phyloP scores from a whole-genome alignment of 2,113 vertebrate genomes.

The Xenopus borealis region DNA sequence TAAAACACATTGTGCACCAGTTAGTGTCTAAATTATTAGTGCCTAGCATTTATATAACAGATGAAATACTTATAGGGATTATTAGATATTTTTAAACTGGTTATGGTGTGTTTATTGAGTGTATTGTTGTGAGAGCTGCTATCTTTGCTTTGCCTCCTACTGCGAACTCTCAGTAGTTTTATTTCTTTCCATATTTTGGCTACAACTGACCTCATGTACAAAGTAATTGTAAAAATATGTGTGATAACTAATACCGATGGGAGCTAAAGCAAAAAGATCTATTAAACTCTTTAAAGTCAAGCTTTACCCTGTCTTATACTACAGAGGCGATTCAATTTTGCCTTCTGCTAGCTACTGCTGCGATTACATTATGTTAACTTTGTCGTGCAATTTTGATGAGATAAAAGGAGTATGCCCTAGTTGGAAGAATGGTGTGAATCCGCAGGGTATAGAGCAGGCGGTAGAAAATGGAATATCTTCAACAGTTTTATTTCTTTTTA shows the following conservation, averaged over 20 bases:
- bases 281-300: constrained; percentile 38
- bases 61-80: too few relatives aligned
- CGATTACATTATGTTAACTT: constrained; percentile 46
- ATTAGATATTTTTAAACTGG: too few relatives aligned
- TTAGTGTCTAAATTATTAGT: too few relatives aligned
- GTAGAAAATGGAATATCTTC: constrained; percentile 37
- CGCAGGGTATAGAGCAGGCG: constrained; percentile 41
- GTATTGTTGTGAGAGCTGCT: too few relatives aligned
- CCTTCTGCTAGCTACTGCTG: constrained; percentile 39
- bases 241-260: constrained; percentile 17
- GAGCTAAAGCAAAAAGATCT: constrained; percentile 26
- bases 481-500: constrained; percentile 40
- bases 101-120: too few relatives aligned
- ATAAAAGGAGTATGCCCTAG: constrained; percentile 40
- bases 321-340: constrained; percentile 34
- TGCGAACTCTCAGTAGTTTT: not conserved
- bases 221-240: constrained; percentile 22
- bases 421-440: constrained; percentile 44
- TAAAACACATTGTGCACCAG: too few relatives aligned
- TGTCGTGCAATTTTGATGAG: constrained; percentile 41
- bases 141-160: too few relatives aligned
- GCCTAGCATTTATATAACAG: too few relatives aligned
- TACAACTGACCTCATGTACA: not conserved
- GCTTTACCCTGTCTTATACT: constrained; percentile 33
- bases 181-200: not conserved